A percentile compares a stretch with the other conserved stretches of the same genome.
Evolutionary conservation across 2,797 vertebrate genomes (phyloP).

Genomic region (Hippopotamyrus pictus): DNA sequence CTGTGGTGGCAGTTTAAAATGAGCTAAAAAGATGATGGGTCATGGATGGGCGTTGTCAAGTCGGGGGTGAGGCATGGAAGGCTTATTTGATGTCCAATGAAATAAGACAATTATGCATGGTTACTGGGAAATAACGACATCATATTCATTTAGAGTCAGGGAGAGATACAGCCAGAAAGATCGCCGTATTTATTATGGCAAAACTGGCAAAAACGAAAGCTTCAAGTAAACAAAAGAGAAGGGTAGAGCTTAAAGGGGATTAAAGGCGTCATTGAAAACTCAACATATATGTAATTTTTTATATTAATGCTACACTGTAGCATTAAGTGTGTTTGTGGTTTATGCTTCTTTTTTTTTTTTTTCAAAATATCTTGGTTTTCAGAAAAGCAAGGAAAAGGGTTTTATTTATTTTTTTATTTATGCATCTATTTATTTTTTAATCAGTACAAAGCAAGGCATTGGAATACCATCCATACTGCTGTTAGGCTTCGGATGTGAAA

Average conservation of each 20-base stretch:
- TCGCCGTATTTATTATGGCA: not conserved
- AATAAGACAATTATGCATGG: not conserved
- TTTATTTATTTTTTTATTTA: not conserved
- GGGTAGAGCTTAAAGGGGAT: not conserved
- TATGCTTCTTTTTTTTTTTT: not conserved
- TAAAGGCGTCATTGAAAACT: not conserved
- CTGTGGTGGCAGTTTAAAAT: not conserved
- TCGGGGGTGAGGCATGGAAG: not conserved
- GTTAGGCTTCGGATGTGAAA: not conserved
- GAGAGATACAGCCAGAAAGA: not conserved
- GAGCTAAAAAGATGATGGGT: not conserved
- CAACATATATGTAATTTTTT: not conserved
- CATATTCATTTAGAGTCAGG: not conserved
- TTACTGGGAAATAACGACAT: not conserved
- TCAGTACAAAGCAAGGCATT: not conserved
- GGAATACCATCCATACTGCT: not conserved
- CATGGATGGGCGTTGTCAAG: not conserved
- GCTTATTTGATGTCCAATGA: not conserved
- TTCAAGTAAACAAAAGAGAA: not conserved
- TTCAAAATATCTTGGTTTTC: not conserved
- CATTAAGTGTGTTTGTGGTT: not conserved
- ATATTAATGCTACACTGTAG: not conserved
- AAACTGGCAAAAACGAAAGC: not conserved
- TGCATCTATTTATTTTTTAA: not conserved
- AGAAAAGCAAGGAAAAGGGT: not conserved